A percentile compares a stretch with the other conserved stretches of the same genome.
Evolutionary conservation across 2,113 vertebrate species (phyloP).

Genomic region (Tachysurus vachellii): DNA sequence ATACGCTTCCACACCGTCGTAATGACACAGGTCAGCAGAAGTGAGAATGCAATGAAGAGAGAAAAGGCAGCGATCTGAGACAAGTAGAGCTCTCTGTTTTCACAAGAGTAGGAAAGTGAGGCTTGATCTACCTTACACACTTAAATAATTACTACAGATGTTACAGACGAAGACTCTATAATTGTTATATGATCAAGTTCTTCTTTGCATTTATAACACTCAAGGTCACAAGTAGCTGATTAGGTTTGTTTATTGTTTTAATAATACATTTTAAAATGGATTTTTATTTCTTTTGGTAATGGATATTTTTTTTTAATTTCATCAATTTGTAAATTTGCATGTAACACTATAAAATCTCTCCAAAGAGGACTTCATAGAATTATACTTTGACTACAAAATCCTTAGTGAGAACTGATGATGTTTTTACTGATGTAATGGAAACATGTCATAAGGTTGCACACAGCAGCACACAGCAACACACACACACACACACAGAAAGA

Average conservation of each 20-base stretch:
- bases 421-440: constrained; percentile 64
- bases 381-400: background rate
- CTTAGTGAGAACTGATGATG: background rate
- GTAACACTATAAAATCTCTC: background rate
- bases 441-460: constrained; percentile 42
- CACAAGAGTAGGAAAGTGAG: background rate
- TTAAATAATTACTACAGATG: background rate
- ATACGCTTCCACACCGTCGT: background rate
- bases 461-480: background rate
- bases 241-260: too few species aligned
- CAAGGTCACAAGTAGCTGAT: background rate
- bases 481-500: constrained; percentile 27
- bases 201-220: background rate
- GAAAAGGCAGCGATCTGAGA: background rate
- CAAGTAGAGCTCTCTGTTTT: background rate
- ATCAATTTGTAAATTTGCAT: background rate
- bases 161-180: background rate
- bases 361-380: background rate
- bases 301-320: background rate
- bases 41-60: constrained; percentile 1
- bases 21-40: constrained; percentile 6
- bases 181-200: background rate
- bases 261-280: background rate
- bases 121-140: background rate
- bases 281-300: too few species aligned